Percentiles rank a stretch among this genome's conserved stretches.
These are phyloP conservation scores for Euschistus heros DNA, from an alignment of 1,140 invertebrate species.

Conservation along the genomic window DNA sequence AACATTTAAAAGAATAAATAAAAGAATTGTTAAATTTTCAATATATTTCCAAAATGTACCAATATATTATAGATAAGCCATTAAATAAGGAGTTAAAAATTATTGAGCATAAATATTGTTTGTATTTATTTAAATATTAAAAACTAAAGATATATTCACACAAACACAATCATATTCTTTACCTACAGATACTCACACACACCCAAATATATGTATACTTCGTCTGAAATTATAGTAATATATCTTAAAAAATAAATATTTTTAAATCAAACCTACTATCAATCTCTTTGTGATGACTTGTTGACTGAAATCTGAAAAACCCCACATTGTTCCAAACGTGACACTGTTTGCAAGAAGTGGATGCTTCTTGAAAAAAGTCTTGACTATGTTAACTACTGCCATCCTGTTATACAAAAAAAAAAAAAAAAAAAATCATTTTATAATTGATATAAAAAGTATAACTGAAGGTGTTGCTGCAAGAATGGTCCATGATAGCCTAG, in stretches of 20 bases:
- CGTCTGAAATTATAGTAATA: background rate
- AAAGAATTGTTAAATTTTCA: no score
- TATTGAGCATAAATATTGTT: no score
- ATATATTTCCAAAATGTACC: no score
- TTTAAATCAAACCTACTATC: conserved; percentile 39
- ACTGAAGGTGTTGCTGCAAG: no score
- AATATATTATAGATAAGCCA: no score
- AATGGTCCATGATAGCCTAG: no score
- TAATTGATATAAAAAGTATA: no score
- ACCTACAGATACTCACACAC: background rate
- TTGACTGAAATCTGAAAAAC: conserved; percentile 63
- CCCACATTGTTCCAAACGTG: conserved; percentile 65
- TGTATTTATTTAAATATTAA: no score
- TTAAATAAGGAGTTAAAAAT: no score
- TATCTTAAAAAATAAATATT: background rate
- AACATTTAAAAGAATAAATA: background rate
- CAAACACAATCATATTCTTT: background rate
- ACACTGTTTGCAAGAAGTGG: conserved; percentile 61
- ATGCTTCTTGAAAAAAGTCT: conserved; percentile 36
- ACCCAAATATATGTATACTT: background rate
- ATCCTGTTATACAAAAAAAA: background rate
- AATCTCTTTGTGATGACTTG: conserved; percentile 56
- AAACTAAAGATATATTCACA: background rate
- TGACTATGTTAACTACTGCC: conserved; percentile 19
- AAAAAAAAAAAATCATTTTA: no score